Percentiles rank a stretch among this genome's conserved stretches.
Evolutionary conservation across 2,113 vertebrate species (phyloP).

Genomic region (Pithys albifrons): DNA sequence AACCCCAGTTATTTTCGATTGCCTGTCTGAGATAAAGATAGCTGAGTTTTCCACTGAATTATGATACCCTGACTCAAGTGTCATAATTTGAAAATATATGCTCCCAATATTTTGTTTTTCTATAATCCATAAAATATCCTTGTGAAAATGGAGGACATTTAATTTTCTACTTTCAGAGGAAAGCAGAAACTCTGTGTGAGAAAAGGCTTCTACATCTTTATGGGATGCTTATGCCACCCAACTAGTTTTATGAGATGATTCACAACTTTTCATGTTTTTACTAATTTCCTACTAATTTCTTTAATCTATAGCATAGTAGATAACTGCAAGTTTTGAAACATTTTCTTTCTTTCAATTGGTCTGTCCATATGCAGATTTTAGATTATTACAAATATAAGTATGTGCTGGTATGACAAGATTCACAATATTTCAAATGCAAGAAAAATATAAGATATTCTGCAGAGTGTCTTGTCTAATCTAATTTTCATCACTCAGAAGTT

Average conservation of each 20-base stretch:
- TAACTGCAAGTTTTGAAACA: background rate
- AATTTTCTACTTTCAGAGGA: background rate
- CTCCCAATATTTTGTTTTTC: background rate
- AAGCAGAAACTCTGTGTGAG: background rate
- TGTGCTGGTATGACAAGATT: background rate
- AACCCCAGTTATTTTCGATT: background rate
- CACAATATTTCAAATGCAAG: background rate
- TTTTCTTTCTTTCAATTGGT: background rate
- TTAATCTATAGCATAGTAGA: background rate
- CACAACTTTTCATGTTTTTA: background rate
- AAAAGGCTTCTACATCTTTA: background rate
- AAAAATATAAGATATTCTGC: background rate
- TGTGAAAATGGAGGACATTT: background rate
- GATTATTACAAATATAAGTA: background rate
- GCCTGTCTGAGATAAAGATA: background rate
- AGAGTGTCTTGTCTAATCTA: background rate
- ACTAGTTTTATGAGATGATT: background rate
- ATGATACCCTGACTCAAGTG: accelerated
- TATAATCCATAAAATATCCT: background rate
- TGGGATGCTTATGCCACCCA: background rate
- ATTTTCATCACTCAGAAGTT: background rate
- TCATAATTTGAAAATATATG: background rate
- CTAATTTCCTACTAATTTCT: background rate
- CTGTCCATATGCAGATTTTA: background rate
- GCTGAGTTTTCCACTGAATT: background rate